phyloP scores from a whole-genome alignment of 2,113 vertebrate genomes.

The Stomatorhinus ivindoensis region DNA sequence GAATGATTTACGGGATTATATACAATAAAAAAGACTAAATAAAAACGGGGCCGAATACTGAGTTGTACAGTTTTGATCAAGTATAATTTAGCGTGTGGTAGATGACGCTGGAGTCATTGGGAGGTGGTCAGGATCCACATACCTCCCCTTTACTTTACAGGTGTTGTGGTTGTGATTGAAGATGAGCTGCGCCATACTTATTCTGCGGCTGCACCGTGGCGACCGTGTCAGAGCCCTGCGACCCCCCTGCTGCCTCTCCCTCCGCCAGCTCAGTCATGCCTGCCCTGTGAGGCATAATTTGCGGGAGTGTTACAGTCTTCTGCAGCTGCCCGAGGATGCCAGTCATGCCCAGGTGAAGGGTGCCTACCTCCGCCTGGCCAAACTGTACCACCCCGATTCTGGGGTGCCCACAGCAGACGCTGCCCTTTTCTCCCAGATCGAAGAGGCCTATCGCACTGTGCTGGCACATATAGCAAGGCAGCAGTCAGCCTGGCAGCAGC shows the following conservation, averaged over 20 bases:
- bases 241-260: background rate
- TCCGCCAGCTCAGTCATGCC: constrained; percentile 32
- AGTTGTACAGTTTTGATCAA: background rate
- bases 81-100: background rate
- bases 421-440: constrained; percentile 65
- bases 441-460: constrained; percentile 77
- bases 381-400: constrained; percentile 83
- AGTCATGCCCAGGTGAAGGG: constrained; percentile 65
- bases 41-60: background rate
- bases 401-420: constrained; percentile 65
- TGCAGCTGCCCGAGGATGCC: constrained; percentile 50
- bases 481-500: constrained; percentile 10
- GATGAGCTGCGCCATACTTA: constrained; percentile 31
- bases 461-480: constrained; percentile 56
- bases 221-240: constrained; percentile 13
- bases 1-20: background rate
- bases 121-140: background rate
- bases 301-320: constrained; percentile 52
- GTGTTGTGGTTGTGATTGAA: background rate
- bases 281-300: constrained; percentile 39
- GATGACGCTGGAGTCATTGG: background rate
- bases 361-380: constrained; percentile 74
- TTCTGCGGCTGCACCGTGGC: constrained; percentile 5
- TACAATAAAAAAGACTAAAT: background rate
- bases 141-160: background rate